These are phyloP conservation scores for Myotis myotis DNA, from an alignment of 2,797 vertebrate species.

Conservation along the genomic window DNA sequence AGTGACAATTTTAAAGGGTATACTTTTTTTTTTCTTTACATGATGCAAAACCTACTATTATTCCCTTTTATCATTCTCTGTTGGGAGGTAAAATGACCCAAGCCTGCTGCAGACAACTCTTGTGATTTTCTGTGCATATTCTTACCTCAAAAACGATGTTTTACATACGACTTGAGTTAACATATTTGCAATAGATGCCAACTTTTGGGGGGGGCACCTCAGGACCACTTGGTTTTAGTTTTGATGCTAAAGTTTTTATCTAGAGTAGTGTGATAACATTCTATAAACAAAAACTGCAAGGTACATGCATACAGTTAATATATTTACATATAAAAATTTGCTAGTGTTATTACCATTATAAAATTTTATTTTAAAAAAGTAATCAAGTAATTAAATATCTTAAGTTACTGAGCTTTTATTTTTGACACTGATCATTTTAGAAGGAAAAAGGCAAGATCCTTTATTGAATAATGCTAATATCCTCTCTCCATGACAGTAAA, in stretches of 20 bases:
- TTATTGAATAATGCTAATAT: background rate
- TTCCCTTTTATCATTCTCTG: background rate
- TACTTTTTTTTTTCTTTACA: conserved; percentile 27
- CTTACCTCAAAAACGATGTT: background rate
- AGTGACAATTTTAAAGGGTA: conserved; percentile 33
- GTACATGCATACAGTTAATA: background rate
- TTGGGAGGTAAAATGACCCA: background rate
- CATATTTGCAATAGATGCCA: background rate
- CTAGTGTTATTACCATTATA: conserved; percentile 12
- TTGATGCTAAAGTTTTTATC: background rate
- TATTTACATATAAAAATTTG: conserved; percentile 10
- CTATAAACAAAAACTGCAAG: background rate
- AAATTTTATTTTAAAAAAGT: conserved; percentile 38
- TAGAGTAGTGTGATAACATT: conserved; percentile 26
- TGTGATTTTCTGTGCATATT: conserved; percentile 24
- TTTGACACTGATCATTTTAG: conserved; percentile 26
- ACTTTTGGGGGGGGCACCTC: background rate
- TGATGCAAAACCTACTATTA: background rate
- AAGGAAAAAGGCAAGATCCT: background rate
- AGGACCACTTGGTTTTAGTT: conserved; percentile 6
- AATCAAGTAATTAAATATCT: conserved; percentile 13
- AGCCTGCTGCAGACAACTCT: background rate
- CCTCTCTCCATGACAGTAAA: background rate
- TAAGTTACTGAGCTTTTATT: conserved; percentile 38
- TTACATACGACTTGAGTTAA: background rate